Evolutionary conservation across 2,797 vertebrate genomes (phyloP).

Genomic region (Vespertilio murinus): DNA sequence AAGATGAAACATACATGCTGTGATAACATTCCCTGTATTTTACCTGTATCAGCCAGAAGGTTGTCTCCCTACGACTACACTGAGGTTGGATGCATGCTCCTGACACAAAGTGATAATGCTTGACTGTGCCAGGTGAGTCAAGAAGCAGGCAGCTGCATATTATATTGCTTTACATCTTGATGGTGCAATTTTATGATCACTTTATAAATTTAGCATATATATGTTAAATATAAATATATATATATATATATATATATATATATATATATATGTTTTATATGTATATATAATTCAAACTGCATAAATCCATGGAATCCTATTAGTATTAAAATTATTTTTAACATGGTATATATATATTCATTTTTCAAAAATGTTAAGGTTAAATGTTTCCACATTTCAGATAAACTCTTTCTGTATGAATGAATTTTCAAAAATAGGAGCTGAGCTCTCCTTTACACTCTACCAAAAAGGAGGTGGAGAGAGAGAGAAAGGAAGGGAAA

Average conservation of each 20-base stretch:
- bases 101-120: neutral
- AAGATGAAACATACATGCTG: neutral
- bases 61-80: neutral
- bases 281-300: neutral
- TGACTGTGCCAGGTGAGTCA: neutral
- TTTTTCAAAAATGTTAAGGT: conserved; percentile 37
- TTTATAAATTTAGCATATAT: conserved; percentile 25
- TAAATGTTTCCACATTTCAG: conserved; percentile 28
- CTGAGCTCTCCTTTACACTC: neutral
- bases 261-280: neutral
- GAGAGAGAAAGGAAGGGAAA: no score
- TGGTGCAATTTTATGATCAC: neutral
- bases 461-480: neutral
- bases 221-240: neutral
- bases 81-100: accelerated
- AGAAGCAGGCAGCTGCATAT: neutral
- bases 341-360: neutral
- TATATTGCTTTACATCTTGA: neutral
- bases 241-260: neutral
- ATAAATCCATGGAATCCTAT: neutral
- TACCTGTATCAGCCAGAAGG: neutral
- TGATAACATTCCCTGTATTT: neutral
- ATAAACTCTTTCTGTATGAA: neutral
- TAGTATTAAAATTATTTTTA: neutral
- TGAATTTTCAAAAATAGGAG: conserved; percentile 17